phyloP scores from a whole-genome alignment of 92 coral and sea anemone genomes.

The Micromussa lordhowensis region DNA sequence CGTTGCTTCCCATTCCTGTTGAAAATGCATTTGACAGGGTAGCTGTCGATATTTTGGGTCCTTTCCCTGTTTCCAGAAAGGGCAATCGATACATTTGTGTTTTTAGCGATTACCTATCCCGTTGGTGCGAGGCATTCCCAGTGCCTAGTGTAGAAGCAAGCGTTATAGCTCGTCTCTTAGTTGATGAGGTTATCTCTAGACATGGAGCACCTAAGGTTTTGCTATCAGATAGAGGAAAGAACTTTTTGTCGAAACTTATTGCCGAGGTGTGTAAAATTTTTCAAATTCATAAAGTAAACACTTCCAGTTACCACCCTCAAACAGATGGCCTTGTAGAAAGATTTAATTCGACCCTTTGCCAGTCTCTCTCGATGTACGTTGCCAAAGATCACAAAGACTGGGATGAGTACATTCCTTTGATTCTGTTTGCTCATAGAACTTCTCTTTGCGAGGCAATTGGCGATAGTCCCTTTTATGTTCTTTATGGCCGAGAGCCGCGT shows the following conservation, averaged over 20 bases:
- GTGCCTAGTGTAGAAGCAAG: conserved; percentile 35
- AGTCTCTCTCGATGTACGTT: too few species aligned
- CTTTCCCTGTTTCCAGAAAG: conserved; percentile 13
- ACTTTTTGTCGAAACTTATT: too few species aligned
- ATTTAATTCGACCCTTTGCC: background rate
- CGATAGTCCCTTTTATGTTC: conserved; percentile 55
- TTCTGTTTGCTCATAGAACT: conserved; percentile 52
- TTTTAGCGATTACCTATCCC: conserved; percentile 59
- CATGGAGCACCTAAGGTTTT: conserved; percentile 58
- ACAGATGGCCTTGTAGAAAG: conserved; percentile 2
- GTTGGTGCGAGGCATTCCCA: conserved; percentile 79
- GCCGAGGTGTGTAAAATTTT: too few species aligned
- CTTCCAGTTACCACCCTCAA: conserved; percentile 17
- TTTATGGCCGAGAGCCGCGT: too few species aligned
- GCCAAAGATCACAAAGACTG: too few species aligned
- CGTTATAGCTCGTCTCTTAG: conserved; percentile 38
- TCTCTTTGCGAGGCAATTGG: conserved; percentile 30
- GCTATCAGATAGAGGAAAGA: conserved; percentile 67
- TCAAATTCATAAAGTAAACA: conserved; percentile 45
- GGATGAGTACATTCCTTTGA: too few species aligned
- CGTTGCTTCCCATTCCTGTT: too few species aligned
- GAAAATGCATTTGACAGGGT: background rate
- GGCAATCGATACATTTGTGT: conserved; percentile 53
- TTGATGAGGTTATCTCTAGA: conserved; percentile 45
- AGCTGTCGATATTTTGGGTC: conserved; percentile 35